These are phyloP conservation scores for Brachionus rubens DNA, from an alignment of 1,140 invertebrate genomes.

Conservation along the genomic window DNA sequence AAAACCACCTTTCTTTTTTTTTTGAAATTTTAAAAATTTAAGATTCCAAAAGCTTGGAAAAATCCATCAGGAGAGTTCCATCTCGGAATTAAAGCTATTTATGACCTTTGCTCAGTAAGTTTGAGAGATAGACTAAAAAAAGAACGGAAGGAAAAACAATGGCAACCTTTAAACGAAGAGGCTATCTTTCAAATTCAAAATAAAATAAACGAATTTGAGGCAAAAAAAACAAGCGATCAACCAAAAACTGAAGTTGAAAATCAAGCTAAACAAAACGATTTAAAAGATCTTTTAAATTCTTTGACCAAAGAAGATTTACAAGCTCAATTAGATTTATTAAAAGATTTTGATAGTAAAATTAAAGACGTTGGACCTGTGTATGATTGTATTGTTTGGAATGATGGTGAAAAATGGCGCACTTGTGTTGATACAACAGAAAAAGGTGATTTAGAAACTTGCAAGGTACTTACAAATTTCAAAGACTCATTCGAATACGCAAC, in stretches of 20 bases:
- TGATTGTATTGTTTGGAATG: slow-evolving; percentile 87
- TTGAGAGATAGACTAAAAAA: slow-evolving; percentile 19
- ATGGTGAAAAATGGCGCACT: slow-evolving; percentile 75
- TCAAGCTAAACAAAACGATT: not conserved
- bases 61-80: slow-evolving; percentile 79
- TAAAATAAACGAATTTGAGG: slow-evolving; percentile 19
- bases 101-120: slow-evolving; percentile 64
- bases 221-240: not conserved
- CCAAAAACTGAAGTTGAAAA: not conserved
- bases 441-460: slow-evolving; percentile 73
- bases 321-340: slow-evolving; percentile 76
- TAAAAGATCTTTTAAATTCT: not conserved
- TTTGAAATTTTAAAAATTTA: not conserved
- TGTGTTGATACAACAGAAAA: slow-evolving; percentile 80
- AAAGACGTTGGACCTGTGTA: slow-evolving; percentile 79
- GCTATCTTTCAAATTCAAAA: slow-evolving; percentile 29
- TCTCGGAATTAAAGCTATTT: slow-evolving; percentile 77
- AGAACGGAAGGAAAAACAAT: slow-evolving; percentile 24
- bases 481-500: slow-evolving; percentile 75
- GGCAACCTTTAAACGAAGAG: slow-evolving; percentile 22
- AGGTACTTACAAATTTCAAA: slow-evolving; percentile 78
- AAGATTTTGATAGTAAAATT: slow-evolving; percentile 78
- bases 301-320: slow-evolving; percentile 71
- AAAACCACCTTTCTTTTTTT: not conserved
- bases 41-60: slow-evolving; percentile 78